Conservation (phyloP, 2,113 vertebrate genomes). For the Albula goreensis region DNA sequence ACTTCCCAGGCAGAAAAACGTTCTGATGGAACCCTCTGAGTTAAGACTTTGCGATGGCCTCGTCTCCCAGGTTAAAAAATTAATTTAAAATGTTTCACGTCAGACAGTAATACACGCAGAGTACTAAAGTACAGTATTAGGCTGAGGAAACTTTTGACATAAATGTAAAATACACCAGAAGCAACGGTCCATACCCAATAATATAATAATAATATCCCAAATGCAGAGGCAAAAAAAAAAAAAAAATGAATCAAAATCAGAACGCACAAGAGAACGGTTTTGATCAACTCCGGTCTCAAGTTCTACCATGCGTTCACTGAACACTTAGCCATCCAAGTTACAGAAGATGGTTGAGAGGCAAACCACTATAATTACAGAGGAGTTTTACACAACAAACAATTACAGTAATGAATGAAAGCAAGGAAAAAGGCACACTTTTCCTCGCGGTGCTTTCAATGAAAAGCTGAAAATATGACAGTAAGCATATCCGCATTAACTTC, state of each 20-base stretch:
- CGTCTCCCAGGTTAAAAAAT: background rate
- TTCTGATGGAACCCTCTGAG: background rate
- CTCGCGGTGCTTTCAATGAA: background rate
- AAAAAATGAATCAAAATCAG: no score
- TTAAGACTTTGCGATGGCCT: background rate
- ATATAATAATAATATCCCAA: no score
- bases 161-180: no score
- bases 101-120: background rate
- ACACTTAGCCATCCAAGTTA: background rate
- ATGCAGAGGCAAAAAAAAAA: no score
- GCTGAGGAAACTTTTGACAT: no score
- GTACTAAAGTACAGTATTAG: background rate
- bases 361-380: conserved; percentile 19
- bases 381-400: conserved; percentile 29
- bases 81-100: background rate
- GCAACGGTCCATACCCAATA: no score
- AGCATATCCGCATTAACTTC: background rate
- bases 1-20: background rate
- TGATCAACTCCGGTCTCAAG: no score
- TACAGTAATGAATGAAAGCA: conserved; percentile 32
- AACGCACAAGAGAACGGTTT: no score
- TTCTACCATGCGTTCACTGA: background rate
- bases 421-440: background rate
- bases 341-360: conserved; percentile 11
- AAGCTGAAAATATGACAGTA: background rate